Evolutionary conservation across 2,888 invertebrate species (phyloP).

Genomic region (Megamerina dolium): DNA sequence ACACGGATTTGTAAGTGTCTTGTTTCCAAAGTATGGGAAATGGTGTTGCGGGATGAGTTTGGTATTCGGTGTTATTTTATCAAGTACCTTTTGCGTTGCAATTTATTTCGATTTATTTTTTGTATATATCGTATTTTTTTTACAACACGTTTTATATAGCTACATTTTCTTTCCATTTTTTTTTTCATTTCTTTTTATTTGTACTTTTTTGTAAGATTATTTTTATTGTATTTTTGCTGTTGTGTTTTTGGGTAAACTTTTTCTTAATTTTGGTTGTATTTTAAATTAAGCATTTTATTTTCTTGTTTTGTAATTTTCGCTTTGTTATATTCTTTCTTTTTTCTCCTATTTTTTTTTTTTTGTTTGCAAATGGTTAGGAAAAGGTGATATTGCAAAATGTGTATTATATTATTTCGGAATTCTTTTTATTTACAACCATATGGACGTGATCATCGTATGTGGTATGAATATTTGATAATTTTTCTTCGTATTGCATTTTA

Average conservation of each 20-base stretch:
- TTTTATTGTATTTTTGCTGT: neutral
- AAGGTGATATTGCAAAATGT: too few species aligned
- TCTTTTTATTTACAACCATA: too few species aligned
- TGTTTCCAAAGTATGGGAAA: too few species aligned
- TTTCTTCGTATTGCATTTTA: neutral
- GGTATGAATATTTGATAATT: constrained; percentile 20
- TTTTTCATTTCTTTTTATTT: constrained; percentile 1
- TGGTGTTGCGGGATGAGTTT: too few species aligned
- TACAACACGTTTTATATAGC: neutral
- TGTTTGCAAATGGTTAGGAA: neutral
- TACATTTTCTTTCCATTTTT: constrained; percentile 1
- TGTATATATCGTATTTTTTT: constrained; percentile 2
- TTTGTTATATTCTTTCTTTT: neutral
- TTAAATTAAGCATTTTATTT: neutral
- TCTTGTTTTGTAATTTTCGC: too few species aligned
- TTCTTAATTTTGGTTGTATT: neutral
- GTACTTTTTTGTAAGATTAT: neutral
- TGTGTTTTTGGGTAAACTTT: neutral
- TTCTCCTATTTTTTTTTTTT: neutral
- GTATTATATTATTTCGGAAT: too few species aligned
- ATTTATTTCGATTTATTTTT: constrained; percentile 10
- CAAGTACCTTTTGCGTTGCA: neutral
- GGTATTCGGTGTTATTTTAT: too few species aligned
- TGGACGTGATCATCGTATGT: constrained; percentile 14
- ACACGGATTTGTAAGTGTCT: neutral